Conservation (phyloP, 2,888 invertebrate genomes). For the Mimachlamys varia region DNA sequence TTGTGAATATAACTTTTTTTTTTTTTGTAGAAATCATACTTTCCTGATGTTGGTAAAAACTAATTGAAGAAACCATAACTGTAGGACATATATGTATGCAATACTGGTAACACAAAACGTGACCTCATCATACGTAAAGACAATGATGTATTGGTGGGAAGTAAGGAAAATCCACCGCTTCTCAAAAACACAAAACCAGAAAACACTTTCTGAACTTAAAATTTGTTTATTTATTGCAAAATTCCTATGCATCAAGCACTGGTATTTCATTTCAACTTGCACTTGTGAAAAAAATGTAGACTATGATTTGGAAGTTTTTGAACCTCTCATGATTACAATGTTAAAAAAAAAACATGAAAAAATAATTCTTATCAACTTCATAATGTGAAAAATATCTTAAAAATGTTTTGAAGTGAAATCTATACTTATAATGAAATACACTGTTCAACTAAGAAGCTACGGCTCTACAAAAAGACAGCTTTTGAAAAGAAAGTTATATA, state of each 20-base stretch:
- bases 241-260: constrained; percentile 48
- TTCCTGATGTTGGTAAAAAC: too few relatives aligned
- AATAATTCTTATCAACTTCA: constrained; percentile 11
- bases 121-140: too few relatives aligned
- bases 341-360: constrained; percentile 5
- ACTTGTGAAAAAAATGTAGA: constrained; percentile 30
- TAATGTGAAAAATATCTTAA: constrained; percentile 28
- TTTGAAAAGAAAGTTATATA: not conserved
- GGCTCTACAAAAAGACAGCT: constrained; percentile 23
- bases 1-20: too few relatives aligned
- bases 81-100: too few relatives aligned
- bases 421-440: constrained; percentile 28
- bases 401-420: constrained; percentile 4
- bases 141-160: too few relatives aligned
- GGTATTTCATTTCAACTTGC: constrained; percentile 36
- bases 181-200: not conserved
- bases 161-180: not conserved
- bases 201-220: constrained; percentile 7
- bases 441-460: not conserved
- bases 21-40: too few relatives aligned
- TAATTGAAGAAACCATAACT: too few relatives aligned
- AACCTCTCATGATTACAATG: constrained; percentile 24
- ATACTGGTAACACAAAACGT: too few relatives aligned
- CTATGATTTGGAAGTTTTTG: constrained; percentile 30
- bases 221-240: constrained; percentile 48